Base-by-base conservation (phyloP, 1,140 invertebrate genomes). In the Papilio glaucus region DNA sequence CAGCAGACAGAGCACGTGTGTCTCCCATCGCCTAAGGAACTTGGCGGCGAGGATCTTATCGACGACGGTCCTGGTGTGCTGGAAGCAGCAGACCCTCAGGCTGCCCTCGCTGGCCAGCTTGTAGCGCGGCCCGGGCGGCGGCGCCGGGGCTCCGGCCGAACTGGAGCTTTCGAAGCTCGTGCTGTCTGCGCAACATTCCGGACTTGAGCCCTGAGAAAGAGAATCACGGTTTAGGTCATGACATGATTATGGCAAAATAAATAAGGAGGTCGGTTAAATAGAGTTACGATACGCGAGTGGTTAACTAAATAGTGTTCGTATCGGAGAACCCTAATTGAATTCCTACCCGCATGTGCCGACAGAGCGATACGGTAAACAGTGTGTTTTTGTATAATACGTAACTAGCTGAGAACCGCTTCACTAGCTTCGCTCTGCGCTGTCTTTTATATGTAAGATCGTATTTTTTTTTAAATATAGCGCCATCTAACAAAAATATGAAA, bases 31-130 rank as follows among this genome's bases (percentile, higher is more conserved):
- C 49, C 97, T 90, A 4, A 97, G 93, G 83, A 97, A 97, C 86
- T 97, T 96, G 39, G 96, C 97, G 65, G 96, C 96, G 72, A 97
- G 92, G 71, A 98, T 96, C 91, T 98, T 98, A 87, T 95, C 96
- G 70, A 97, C 95, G 45, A 97, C 95, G 45, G 96, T 97, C 71
- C 96, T 93, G 0, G 96, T 96, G 80, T 97, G 96, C 80, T 97
- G 96, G 60, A 97, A 93, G 77, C 96, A 95, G 93, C 97, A 97
- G 38, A 97, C 94, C 84, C 96, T 95, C 21, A 97, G 94, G 70
- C 97, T 96, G 0, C 96, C 96, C 72, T 97, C 96, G 12, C 94
- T 93, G 33, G 97, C 94, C 7, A 97, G 94, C 85, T 97, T 97
- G 88, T 96, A 97, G 29, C 96, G 93, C 0, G 96, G 95, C 0